Base-by-base conservation (phyloP, 2,888 invertebrate species). In the Polymixis lichenea region DNA sequence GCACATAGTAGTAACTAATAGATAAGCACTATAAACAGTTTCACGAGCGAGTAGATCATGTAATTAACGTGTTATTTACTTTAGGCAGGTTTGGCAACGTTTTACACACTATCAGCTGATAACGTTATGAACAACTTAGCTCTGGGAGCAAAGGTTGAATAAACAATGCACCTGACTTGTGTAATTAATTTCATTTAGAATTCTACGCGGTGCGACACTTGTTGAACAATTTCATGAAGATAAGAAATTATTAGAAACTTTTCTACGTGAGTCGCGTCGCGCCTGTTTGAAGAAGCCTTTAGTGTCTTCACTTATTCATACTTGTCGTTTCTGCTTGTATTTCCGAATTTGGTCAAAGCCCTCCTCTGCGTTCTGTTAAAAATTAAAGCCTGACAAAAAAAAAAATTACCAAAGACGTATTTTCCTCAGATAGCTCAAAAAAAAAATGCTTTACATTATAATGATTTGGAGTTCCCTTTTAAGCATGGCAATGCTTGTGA, bases 131-230 rank as follows among this genome's bases (percentile, higher is more conserved):
- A 71, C 22, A 15, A 46, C 58, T 76, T 5, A 70, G 49, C 19
- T 49, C 28, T 9, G 22, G 32, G 79, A 38, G 19, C 72, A 78
- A 79, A 81, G 80, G 67, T 76, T 73, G 64, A 43, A 68, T 84
- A 66, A 51, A 61, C 62, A 62, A 28, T 61, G 28, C 51, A 75
- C 75, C 49, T 66, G 53, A 74, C 28, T 49, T 25, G 25, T 19
- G 32, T 60, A 5, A 49, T 28, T 60, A 5, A 49, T 28, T 43
- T 28, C 5, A 56, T 80, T 72, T 72, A 38, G 32, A 78, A 64
- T 43, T 46, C 15, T 28, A 15, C 22, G 32, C 22, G 46, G 51
- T 28, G 11, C 32, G 32, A 32, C 32, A 32, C 32, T 32, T 32
- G 32, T 32, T 32, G 32, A 32, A 32, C 32, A 32, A 32, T 32